Percentiles rank a stretch among this genome's conserved stretches.
Conservation (phyloP, 1,140 invertebrate genomes). For the Condylostylus longicornis region DNA sequence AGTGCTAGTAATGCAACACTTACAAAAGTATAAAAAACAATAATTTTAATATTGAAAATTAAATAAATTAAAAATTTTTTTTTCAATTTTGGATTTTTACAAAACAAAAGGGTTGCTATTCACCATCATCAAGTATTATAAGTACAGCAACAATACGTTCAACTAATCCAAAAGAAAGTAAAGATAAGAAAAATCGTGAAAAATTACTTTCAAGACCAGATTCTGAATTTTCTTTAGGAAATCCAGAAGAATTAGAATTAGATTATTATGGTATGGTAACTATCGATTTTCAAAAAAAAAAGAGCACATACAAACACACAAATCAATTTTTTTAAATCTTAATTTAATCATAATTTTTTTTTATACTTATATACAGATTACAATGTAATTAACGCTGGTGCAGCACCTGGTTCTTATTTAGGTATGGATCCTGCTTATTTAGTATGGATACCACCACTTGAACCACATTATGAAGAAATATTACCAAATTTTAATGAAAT, state of each 20-base stretch:
- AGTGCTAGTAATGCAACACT: no score
- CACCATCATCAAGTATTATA: conserved; percentile 41
- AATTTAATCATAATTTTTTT: no score
- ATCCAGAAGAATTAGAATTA: conserved; percentile 59
- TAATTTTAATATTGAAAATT: no score
- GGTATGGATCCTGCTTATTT: conserved; percentile 77
- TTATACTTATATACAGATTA: no score
- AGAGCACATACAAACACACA: no score
- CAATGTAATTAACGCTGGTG: conserved; percentile 61
- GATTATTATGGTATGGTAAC: no score
- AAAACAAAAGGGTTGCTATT: conserved; percentile 60
- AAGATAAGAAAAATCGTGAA: conserved; percentile 57
- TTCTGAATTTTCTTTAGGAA: conserved; percentile 62
- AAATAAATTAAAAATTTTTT: not conserved
- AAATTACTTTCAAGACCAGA: conserved; percentile 47
- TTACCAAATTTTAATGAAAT: conserved; percentile 35
- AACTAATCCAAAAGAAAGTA: conserved; percentile 55
- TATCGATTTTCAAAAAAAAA: no score
- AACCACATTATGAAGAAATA: conserved; percentile 32
- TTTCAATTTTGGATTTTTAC: conserved; percentile 5
- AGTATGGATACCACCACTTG: conserved; percentile 68
- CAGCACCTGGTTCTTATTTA: conserved; percentile 64
- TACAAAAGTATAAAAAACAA: no score
- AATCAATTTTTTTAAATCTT: no score
- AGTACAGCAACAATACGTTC: conserved; percentile 47